Evolutionary conservation across 1,140 invertebrate species (phyloP).

Genomic region (Xylocopa sonorina): DNA sequence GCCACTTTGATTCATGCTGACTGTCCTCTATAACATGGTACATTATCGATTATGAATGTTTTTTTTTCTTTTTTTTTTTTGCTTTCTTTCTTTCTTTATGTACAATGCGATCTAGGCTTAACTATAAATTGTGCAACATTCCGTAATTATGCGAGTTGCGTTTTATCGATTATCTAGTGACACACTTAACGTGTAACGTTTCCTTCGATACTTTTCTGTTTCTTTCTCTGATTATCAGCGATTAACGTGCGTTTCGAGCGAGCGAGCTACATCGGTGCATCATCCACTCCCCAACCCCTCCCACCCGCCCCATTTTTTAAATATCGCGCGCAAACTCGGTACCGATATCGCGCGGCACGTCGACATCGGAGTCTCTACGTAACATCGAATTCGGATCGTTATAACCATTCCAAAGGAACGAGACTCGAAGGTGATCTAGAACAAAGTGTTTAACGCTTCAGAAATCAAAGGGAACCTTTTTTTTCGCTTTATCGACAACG

Average conservation of each 20-base stretch:
- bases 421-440: slow-evolving; percentile 4
- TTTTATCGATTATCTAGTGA: slow-evolving; percentile 58
- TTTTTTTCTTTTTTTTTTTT: neutral
- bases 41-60: slow-evolving; percentile 69
- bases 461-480: neutral
- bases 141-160: slow-evolving; percentile 56
- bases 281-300: too few relatives aligned
- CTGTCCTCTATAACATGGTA: slow-evolving; percentile 69
- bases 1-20: slow-evolving; percentile 54
- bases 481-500: neutral
- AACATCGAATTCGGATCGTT: slow-evolving; percentile 12
- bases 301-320: too few relatives aligned
- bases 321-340: neutral
- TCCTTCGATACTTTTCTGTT: slow-evolving; percentile 60
- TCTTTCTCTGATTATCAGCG: slow-evolving; percentile 33
- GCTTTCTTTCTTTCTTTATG: slow-evolving; percentile 37
- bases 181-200: slow-evolving; percentile 40
- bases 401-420: slow-evolving; percentile 22
- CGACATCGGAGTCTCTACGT: neutral
- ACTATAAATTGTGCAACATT: slow-evolving; percentile 61
- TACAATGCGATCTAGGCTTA: slow-evolving; percentile 67
- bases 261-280: neutral
- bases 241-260: slow-evolving; percentile 10
- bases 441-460: neutral
- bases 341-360: neutral